A percentile compares a stretch with the other conserved stretches of the same genome.
phyloP scores from a whole-genome alignment of 2,113 vertebrate species.

The Aythya baeri region DNA sequence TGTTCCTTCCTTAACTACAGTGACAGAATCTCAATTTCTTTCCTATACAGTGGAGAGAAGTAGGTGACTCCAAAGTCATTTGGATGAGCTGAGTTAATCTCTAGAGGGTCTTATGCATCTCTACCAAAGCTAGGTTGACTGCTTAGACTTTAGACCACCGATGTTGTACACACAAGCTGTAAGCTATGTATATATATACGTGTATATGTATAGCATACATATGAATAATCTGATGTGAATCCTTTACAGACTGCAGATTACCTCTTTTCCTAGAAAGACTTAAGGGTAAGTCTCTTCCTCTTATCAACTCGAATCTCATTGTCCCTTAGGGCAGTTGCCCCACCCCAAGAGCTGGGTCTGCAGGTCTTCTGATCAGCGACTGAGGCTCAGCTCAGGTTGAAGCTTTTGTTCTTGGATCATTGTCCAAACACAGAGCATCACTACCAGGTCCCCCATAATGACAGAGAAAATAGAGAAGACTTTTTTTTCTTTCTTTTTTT shows the following conservation, averaged over 20 bases:
- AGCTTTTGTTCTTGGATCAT: neutral
- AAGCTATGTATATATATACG: no score
- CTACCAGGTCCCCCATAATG: neutral
- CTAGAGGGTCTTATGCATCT: neutral
- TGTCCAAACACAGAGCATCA: neutral
- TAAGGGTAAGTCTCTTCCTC: neutral
- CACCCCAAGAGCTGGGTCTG: neutral
- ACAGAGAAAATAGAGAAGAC: neutral
- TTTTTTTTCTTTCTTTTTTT: no score
- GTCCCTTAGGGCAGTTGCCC: neutral
- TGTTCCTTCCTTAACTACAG: neutral
- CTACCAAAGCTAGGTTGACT: neutral
- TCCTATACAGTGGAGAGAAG: neutral
- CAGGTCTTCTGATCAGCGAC: neutral
- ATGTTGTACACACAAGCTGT: no score
- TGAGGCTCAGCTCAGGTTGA: neutral
- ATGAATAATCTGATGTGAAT: neutral
- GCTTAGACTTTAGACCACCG: neutral
- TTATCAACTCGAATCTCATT: neutral
- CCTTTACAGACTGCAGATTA: neutral
- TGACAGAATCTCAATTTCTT: neutral
- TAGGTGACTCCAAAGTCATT: neutral
- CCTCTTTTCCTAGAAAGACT: neutral
- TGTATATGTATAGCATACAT: no score
- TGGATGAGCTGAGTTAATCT: neutral